These are phyloP conservation scores for Ophioninae sp. DNA, from an alignment of 2,888 invertebrate species.

Conservation along the genomic window DNA sequence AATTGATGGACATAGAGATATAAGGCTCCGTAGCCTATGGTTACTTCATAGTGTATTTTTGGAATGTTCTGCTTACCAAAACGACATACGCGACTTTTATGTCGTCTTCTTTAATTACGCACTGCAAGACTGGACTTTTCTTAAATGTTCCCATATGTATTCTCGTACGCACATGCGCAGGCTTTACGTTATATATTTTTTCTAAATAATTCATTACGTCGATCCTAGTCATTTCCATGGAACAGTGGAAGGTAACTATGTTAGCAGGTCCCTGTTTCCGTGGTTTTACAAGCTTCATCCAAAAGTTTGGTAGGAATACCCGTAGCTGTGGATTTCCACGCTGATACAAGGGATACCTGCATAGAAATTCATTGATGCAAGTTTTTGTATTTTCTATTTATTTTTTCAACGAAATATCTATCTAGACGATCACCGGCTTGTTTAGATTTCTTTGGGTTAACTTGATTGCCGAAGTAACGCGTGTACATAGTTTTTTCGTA, in stretches of 20 bases:
- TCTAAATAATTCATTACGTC: conserved; percentile 97
- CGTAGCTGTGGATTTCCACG: conserved; percentile 96
- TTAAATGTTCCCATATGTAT: conserved; percentile 88
- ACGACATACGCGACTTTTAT: conserved; percentile 90
- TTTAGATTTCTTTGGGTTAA: neutral
- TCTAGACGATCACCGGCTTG: neutral
- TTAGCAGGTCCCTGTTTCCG: conserved; percentile 87
- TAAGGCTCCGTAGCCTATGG: neutral
- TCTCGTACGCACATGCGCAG: conserved; percentile 89
- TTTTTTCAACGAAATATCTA: neutral
- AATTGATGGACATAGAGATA: conserved; percentile 17
- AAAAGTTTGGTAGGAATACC: conserved; percentile 97
- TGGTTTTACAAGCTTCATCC: conserved; percentile 95
- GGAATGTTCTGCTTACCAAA: conserved; percentile 83
- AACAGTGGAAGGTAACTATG: conserved; percentile 93
- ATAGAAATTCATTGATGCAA: conserved; percentile 58
- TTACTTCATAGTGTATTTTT: neutral
- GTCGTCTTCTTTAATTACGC: conserved; percentile 92
- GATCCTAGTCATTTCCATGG: conserved; percentile 95
- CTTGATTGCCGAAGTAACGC: neutral
- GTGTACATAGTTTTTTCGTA: neutral
- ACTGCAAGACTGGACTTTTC: conserved; percentile 84
- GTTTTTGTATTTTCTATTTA: neutral
- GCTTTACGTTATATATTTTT: conserved; percentile 95
- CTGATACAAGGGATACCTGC: conserved; percentile 94